phyloP scores from a whole-genome alignment of 2,113 vertebrate genomes.

The Alces alces region DNA sequence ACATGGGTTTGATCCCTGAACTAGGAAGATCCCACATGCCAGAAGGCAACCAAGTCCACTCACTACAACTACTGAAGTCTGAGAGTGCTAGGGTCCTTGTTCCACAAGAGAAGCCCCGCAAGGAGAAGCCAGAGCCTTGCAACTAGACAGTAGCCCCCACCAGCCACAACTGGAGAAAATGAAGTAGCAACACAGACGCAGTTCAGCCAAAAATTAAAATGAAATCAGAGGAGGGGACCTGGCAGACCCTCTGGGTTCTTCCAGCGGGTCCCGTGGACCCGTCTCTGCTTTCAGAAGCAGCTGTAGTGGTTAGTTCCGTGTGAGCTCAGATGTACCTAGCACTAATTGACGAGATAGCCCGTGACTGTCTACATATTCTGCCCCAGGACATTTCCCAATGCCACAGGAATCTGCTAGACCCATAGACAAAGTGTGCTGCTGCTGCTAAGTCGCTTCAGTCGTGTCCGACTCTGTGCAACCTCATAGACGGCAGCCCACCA shows the following conservation, averaged over 20 bases:
- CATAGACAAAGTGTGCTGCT: neutral
- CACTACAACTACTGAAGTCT: neutral
- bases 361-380: neutral
- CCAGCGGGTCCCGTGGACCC: neutral
- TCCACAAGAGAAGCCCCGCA: neutral
- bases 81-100: neutral
- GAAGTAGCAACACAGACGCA: neutral
- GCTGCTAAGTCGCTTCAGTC: too few species aligned
- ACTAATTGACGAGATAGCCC: neutral
- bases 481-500: too few species aligned
- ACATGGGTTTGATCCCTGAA: neutral
- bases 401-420: neutral
- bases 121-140: neutral
- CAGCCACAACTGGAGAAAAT: neutral
- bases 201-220: neutral
- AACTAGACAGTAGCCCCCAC: neutral
- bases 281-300: neutral
- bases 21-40: neutral
- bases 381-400: neutral
- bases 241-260: neutral
- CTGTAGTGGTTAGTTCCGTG: neutral
- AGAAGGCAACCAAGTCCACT: neutral
- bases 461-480: too few species aligned
- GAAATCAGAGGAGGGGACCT: neutral
- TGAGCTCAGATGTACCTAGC: neutral